A percentile compares a stretch with the other conserved stretches of the same genome.
phyloP scores from a whole-genome alignment of 2,113 vertebrate species.

The Chloropsis cyanopogon region DNA sequence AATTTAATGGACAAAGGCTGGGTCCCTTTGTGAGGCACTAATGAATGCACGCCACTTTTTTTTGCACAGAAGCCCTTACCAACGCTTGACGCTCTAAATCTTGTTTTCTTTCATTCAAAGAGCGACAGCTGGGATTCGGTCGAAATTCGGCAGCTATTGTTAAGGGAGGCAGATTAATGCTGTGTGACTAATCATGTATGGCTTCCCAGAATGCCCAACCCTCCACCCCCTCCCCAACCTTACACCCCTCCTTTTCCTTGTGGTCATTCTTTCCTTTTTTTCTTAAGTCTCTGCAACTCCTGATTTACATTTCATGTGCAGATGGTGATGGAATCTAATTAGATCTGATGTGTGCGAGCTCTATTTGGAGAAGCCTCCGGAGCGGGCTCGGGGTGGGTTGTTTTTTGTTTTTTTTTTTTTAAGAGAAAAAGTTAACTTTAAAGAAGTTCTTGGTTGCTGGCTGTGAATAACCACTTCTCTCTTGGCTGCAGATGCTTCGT shows the following conservation, averaged over 20 bases:
- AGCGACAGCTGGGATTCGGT: constrained; percentile 97
- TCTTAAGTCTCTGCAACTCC: constrained; percentile 44
- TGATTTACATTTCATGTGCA: constrained; percentile 66
- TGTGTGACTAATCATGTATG: constrained; percentile 97
- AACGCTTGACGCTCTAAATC: constrained; percentile 90
- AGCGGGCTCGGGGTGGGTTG: not conserved
- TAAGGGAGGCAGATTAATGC: constrained; percentile 90
- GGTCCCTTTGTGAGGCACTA: constrained; percentile 75
- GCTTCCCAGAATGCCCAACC: constrained; percentile 90
- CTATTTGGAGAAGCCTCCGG: constrained; percentile 56
- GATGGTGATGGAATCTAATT: constrained; percentile 84
- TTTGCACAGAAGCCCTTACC: constrained; percentile 78
- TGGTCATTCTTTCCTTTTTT: constrained; percentile 72
- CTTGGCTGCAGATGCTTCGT: not conserved
- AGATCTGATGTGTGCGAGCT: constrained; percentile 70
- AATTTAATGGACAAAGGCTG: constrained; percentile 76
- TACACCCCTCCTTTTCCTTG: constrained; percentile 65
- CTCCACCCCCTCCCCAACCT: constrained; percentile 69
- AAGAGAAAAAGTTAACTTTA: constrained; percentile 52
- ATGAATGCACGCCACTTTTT: constrained; percentile 86
- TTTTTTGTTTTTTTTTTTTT: not conserved
- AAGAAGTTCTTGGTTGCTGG: not conserved
- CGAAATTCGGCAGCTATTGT: constrained; percentile 91
- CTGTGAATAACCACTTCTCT: not conserved
- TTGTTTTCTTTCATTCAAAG: constrained; percentile 94